Evolutionary conservation across 2,797 vertebrate genomes (phyloP).

Genomic region (Craterocephalus amniculus): DNA sequence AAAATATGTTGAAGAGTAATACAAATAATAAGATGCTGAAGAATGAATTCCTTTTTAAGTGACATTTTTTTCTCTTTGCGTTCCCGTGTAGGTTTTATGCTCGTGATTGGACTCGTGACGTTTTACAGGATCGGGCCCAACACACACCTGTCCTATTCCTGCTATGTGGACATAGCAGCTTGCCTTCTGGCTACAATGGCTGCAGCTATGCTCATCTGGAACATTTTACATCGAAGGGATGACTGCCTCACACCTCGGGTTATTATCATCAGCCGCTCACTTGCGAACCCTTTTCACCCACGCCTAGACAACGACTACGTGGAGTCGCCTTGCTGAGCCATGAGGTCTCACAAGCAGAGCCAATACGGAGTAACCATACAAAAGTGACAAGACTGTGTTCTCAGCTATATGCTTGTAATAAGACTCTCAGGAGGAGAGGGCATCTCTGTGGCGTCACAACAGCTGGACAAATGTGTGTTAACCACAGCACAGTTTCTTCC

Average conservation of each 20-base stretch:
- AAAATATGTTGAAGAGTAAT: not conserved
- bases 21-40: not conserved
- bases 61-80: conserved; percentile 20
- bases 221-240: conserved; percentile 94
- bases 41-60: not conserved
- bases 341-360: not conserved
- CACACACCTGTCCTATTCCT: conserved; percentile 94
- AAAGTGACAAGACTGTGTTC: conserved; percentile 10
- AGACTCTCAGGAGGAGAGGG: conserved; percentile 33
- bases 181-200: conserved; percentile 94
- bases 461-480: conserved; percentile 43
- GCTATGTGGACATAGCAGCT: conserved; percentile 94
- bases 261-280: conserved; percentile 93
- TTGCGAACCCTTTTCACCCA: conserved; percentile 86
- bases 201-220: conserved; percentile 97
- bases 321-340: conserved; percentile 93
- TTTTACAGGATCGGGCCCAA: conserved; percentile 96
- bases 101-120: conserved; percentile 96
- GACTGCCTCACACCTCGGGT: conserved; percentile 92
- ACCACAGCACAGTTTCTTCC: conserved; percentile 33
- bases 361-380: not conserved
- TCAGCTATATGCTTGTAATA: not conserved
- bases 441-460: conserved; percentile 14
- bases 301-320: conserved; percentile 95
- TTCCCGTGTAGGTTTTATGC: conserved; percentile 89